Evolutionary conservation across 2,113 vertebrate genomes (phyloP).

Genomic region (Peromyscus polionotus): DNA sequence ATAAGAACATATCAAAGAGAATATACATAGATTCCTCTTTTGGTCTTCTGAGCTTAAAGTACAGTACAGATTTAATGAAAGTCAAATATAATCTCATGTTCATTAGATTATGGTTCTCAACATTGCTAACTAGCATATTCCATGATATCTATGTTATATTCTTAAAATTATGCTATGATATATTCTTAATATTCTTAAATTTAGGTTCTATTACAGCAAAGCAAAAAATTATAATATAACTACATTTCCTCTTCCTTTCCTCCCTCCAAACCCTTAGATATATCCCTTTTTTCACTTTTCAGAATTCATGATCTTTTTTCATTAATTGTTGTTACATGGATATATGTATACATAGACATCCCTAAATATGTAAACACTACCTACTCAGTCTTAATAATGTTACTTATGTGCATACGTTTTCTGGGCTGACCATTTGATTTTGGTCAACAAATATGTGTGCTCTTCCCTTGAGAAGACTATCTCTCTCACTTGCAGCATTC

Average conservation of each 20-base stretch:
- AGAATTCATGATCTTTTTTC: not conserved
- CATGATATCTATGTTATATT: not conserved
- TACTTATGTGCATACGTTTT: not conserved
- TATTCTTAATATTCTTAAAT: slow-evolving; percentile 65
- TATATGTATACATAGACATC: not conserved
- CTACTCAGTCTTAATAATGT: not conserved
- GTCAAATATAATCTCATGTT: not conserved
- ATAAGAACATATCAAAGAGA: not conserved
- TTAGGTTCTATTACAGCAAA: slow-evolving; percentile 59
- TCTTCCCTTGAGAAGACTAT: not conserved
- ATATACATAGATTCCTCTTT: not conserved
- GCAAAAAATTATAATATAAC: not conserved
- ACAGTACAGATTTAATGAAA: not conserved
- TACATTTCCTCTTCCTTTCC: not conserved
- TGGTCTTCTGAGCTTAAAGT: not conserved
- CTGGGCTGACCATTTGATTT: not conserved
- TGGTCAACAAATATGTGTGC: not conserved
- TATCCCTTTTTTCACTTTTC: not conserved
- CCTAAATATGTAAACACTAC: not conserved
- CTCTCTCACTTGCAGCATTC: not conserved
- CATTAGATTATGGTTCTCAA: not conserved
- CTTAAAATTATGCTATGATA: slow-evolving; percentile 57
- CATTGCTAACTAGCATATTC: not conserved
- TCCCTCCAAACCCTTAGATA: not conserved
- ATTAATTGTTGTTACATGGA: not conserved